phyloP scores from a whole-genome alignment of 2,888 invertebrate genomes.

The Hymenopus coronatus region DNA sequence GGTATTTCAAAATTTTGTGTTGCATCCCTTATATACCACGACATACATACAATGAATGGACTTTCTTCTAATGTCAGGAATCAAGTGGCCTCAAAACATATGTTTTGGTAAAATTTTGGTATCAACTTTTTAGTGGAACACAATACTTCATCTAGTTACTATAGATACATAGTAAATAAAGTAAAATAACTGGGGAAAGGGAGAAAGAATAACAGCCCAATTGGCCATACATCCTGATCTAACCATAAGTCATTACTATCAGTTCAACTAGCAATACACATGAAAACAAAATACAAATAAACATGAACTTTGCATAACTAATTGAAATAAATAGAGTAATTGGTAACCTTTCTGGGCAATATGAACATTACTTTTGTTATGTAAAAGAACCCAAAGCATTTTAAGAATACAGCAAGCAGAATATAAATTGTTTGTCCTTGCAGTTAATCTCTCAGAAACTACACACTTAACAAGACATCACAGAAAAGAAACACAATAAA shows the following conservation, averaged over 20 bases:
- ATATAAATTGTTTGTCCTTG: neutral
- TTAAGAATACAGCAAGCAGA: neutral
- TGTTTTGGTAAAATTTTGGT: no score
- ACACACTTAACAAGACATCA: neutral
- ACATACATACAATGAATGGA: no score
- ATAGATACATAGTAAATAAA: no score
- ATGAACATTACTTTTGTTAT: neutral
- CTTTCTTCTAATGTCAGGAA: no score
- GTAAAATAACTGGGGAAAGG: no score
- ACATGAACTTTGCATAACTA: neutral
- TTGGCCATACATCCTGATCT: neutral
- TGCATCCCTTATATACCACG: no score
- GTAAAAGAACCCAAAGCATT: neutral
- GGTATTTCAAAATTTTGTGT: no score
- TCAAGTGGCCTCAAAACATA: no score
- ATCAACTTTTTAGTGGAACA: no score
- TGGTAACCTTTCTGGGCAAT: neutral
- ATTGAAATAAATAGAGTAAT: neutral
- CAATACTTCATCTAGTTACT: no score
- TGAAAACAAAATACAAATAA: neutral
- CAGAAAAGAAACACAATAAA: neutral
- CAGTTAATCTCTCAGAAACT: neutral
- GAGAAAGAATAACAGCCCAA: neutral
- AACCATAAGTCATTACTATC: neutral
- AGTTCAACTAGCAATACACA: neutral